A percentile compares a stretch with the other conserved stretches of the same genome.
Evolutionary conservation across 1,140 invertebrate species (phyloP).

Genomic region (Euglossa dilemma): DNA sequence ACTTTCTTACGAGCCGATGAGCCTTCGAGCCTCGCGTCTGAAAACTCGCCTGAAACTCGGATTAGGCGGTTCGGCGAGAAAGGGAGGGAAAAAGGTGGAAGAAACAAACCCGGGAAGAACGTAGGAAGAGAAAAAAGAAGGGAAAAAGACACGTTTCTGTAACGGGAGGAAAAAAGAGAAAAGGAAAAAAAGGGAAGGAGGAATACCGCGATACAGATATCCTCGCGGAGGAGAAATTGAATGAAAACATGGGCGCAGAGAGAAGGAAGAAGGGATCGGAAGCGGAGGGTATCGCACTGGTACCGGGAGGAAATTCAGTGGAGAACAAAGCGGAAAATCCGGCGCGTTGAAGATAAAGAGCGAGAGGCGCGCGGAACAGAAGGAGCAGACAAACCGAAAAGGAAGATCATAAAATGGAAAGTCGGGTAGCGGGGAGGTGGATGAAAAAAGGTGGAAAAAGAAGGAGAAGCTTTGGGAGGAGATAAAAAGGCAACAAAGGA

Average conservation of each 20-base stretch:
- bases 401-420: conserved; percentile 21
- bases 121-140: not conserved
- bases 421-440: not conserved
- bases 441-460: not conserved
- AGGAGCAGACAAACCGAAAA: conserved; percentile 9
- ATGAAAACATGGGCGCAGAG: conserved; percentile 21
- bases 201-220: not conserved
- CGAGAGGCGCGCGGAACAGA: not conserved
- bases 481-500: not conserved
- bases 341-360: conserved; percentile 12
- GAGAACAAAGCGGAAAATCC: conserved; percentile 24
- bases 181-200: too few relatives aligned
- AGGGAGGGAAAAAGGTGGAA: conserved; percentile 1
- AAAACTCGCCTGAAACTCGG: conserved; percentile 80
- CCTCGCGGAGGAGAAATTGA: not conserved
- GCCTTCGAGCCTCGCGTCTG: conserved; percentile 66
- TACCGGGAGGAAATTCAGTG: not conserved
- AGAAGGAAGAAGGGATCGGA: not conserved
- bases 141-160: conserved; percentile 12
- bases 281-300: not conserved
- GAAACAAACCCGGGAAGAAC: not conserved
- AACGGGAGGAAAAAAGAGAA: too few relatives aligned
- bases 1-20: conserved; percentile 78
- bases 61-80: conserved; percentile 70
- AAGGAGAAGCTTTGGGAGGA: not conserved